Conservation (phyloP, 1,140 invertebrate species). For the Drosophila pandora region DNA sequence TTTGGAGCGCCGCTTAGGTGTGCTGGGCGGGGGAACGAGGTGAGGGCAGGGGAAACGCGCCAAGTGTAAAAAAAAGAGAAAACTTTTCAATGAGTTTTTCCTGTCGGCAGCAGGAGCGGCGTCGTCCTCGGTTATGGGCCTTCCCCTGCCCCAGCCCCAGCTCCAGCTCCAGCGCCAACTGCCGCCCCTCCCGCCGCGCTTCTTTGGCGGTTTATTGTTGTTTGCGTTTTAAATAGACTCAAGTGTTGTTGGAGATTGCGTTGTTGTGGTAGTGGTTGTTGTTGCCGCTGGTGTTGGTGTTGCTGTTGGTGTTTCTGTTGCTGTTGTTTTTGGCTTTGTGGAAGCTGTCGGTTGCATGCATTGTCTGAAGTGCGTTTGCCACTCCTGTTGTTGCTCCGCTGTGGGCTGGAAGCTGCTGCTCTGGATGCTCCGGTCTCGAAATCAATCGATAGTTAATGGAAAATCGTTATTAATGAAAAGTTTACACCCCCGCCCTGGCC, state of each 20-base stretch:
- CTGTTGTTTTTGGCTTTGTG: slow-evolving; percentile 24
- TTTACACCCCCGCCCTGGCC: slow-evolving; percentile 40
- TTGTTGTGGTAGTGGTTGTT: slow-evolving; percentile 39
- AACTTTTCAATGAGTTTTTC: slow-evolving; percentile 83
- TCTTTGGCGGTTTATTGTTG: slow-evolving; percentile 70
- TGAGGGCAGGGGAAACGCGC: slow-evolving; percentile 42
- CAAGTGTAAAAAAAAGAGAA: slow-evolving; percentile 79
- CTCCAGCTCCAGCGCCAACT: slow-evolving; percentile 12
- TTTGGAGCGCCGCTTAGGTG: slow-evolving; percentile 61
- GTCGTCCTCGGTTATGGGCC: slow-evolving; percentile 70
- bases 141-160: slow-evolving; percentile 49
- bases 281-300: slow-evolving; percentile 5
- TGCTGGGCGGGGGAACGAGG: slow-evolving; percentile 8
- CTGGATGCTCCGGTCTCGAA: slow-evolving; percentile 68
- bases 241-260: slow-evolving; percentile 64
- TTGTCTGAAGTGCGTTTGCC: slow-evolving; percentile 80
- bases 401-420: slow-evolving; percentile 52
- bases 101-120: slow-evolving; percentile 56
- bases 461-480: slow-evolving; percentile 84
- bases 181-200: slow-evolving; percentile 1
- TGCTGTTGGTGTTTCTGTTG: slow-evolving; percentile 1
- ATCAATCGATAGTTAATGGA: slow-evolving; percentile 84
- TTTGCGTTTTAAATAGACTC: slow-evolving; percentile 80
- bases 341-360: slow-evolving; percentile 67
- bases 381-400: slow-evolving; percentile 50